Conservation (phyloP, 53 echinoderm and acorn worm species). For the Holothuria leucospilota region DNA sequence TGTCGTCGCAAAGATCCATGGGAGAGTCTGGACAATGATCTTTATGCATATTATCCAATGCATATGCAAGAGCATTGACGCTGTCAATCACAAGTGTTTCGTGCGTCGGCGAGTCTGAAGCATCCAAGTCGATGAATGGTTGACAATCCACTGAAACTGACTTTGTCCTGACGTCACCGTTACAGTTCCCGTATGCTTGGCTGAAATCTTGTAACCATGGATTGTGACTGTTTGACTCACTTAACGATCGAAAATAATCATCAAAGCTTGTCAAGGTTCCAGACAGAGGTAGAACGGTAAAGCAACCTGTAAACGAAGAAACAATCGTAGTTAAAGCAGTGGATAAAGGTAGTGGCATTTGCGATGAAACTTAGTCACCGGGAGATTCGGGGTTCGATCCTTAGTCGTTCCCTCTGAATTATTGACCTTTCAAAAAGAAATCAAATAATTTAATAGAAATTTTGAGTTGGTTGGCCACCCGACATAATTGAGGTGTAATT, state of each 20-base stretch:
- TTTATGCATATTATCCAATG: constrained; percentile 72
- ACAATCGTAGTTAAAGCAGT: not conserved
- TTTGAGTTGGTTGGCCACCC: no score
- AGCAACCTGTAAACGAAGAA: constrained; percentile 67
- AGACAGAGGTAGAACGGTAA: constrained; percentile 80
- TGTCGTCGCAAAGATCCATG: constrained; percentile 61
- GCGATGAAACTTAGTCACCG: no score
- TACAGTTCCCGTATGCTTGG: constrained; percentile 60
- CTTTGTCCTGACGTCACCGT: not conserved
- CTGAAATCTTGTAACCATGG: constrained; percentile 84
- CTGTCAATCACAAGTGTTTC: constrained; percentile 92
- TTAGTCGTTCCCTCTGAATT: no score
- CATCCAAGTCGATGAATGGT: constrained; percentile 49
- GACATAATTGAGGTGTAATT: no score
- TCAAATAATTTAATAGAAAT: no score
- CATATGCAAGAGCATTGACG: constrained; percentile 79
- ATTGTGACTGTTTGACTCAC: constrained; percentile 56
- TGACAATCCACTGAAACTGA: not conserved
- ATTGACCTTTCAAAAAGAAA: no score
- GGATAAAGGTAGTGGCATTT: no score
- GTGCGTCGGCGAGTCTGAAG: constrained; percentile 67
- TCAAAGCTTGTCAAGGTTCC: constrained; percentile 64
- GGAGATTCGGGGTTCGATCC: no score
- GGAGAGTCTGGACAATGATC: constrained; percentile 62
- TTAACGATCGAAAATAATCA: constrained; percentile 73